Conservation (phyloP, 2,113 vertebrate genomes). For the Podarcis cretensis region DNA sequence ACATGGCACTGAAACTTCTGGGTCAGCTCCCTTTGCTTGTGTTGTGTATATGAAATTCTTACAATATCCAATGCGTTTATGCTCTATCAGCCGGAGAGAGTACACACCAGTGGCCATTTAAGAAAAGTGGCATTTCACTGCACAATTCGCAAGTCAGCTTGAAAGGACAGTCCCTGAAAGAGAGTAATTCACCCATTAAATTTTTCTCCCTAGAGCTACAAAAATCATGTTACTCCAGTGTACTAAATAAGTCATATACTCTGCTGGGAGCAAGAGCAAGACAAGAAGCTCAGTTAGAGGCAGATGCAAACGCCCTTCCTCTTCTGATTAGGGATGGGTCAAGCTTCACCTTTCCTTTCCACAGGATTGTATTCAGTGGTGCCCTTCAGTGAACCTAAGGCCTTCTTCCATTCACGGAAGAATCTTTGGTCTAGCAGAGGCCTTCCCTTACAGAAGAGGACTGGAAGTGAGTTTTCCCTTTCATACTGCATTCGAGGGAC, state of each 20-base stretch:
- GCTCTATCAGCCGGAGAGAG: not conserved
- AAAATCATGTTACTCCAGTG: slow-evolving; percentile 22
- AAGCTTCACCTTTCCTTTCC: not conserved
- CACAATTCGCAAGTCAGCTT: slow-evolving; percentile 35
- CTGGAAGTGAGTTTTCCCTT: no score
- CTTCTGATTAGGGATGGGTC: not conserved
- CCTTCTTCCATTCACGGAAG: no score
- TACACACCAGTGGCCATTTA: slow-evolving; percentile 27
- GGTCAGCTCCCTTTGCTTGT: not conserved
- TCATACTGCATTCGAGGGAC: no score
- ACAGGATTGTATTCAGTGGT: not conserved
- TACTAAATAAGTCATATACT: not conserved
- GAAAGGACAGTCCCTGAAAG: slow-evolving; percentile 16
- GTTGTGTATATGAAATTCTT: not conserved
- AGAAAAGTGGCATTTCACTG: slow-evolving; percentile 17
- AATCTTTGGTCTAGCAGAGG: no score
- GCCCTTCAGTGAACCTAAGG: no score
- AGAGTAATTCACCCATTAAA: slow-evolving; percentile 36
- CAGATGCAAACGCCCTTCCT: not conserved
- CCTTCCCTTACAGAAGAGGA: not conserved
- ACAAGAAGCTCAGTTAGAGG: not conserved
- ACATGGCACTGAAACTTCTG: not conserved
- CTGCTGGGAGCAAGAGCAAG: slow-evolving; percentile 17
- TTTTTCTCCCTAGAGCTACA: slow-evolving; percentile 19
- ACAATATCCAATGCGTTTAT: not conserved